phyloP scores from a whole-genome alignment of 2,888 invertebrate genomes.

The Apodemia duryi region DNA sequence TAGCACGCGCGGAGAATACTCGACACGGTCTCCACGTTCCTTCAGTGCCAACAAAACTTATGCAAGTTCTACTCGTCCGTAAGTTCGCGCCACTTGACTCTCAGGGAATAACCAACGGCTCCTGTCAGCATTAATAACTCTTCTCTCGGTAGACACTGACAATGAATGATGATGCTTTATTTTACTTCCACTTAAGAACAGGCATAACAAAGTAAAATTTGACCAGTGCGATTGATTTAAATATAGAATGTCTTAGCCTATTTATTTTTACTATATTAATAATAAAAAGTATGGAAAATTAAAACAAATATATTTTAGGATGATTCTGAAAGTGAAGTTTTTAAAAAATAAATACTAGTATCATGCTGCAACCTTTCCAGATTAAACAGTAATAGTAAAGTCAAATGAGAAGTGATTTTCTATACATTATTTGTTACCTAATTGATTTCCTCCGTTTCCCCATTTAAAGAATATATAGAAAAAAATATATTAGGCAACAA shows the following conservation, averaged over 20 bases:
- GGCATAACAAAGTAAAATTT: not conserved
- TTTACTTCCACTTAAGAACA: slow-evolving; percentile 4
- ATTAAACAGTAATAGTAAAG: no score
- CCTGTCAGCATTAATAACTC: slow-evolving; percentile 32
- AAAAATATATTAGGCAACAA: no score
- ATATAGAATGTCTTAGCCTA: not conserved
- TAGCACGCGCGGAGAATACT: slow-evolving; percentile 31
- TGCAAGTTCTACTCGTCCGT: slow-evolving; percentile 42
- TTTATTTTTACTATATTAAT: no score
- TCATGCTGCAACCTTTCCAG: no score
- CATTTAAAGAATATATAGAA: no score
- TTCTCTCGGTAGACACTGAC: slow-evolving; percentile 23
- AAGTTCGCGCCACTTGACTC: slow-evolving; percentile 36
- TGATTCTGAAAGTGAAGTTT: no score
- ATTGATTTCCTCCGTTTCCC: no score
- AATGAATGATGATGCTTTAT: slow-evolving; percentile 26
- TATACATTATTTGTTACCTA: no score
- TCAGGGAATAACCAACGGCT: slow-evolving; percentile 28
- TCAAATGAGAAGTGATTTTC: no score
- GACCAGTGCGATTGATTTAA: not conserved
- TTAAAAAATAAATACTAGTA: no score
- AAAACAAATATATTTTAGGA: no score
- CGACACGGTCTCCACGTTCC: slow-evolving; percentile 37
- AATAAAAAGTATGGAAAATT: no score
- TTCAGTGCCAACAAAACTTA: slow-evolving; percentile 37